A percentile compares a stretch with the other conserved stretches of the same genome.
Conservation (phyloP, 2,888 invertebrate genomes). For the Crematogaster levior region DNA sequence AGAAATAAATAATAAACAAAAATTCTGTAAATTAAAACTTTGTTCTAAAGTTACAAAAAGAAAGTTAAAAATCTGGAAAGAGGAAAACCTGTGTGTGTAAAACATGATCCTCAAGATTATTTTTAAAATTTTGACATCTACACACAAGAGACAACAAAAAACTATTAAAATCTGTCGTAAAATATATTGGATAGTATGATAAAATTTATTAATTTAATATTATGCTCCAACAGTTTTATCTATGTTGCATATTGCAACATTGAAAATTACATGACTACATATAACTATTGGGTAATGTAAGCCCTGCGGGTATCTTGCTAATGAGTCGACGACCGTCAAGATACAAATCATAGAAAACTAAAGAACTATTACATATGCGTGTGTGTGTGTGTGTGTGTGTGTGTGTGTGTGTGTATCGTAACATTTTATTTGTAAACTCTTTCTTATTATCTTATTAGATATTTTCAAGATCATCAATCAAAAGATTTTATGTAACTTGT, state of each 20-base stretch:
- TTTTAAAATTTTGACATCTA: neutral
- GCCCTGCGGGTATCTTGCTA: neutral
- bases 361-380: too few species aligned
- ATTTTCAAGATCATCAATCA: neutral
- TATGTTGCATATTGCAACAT: neutral
- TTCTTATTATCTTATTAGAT: neutral
- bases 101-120: neutral
- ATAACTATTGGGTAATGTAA: constrained; percentile 16
- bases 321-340: neutral
- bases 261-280: neutral
- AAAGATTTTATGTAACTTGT: neutral
- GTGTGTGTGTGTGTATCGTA: too few species aligned
- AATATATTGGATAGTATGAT: neutral
- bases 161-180: neutral
- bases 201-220: neutral
- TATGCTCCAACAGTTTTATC: constrained; percentile 7
- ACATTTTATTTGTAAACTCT: neutral
- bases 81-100: neutral
- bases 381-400: too few species aligned
- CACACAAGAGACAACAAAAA: neutral
- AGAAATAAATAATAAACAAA: neutral
- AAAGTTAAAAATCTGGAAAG: neutral
- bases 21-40: neutral
- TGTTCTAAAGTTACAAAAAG: neutral
- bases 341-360: neutral